These are phyloP conservation scores for Eueides isabella DNA, from an alignment of 1,140 invertebrate genomes.

Conservation along the genomic window DNA sequence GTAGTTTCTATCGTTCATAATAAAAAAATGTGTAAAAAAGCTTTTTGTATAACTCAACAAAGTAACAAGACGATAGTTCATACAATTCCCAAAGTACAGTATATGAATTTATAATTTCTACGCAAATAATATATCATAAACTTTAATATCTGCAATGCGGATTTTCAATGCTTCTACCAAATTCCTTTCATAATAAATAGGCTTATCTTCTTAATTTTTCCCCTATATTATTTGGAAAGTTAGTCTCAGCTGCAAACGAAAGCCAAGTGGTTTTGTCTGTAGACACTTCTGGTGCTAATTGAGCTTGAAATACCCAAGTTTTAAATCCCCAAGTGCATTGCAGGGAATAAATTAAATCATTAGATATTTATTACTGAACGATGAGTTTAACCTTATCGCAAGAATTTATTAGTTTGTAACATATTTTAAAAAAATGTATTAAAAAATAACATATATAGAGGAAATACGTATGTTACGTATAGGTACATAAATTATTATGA, in stretches of 20 bases:
- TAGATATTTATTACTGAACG: background rate
- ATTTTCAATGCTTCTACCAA: conserved; percentile 24
- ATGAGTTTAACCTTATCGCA: background rate
- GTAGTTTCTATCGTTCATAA: too few species aligned
- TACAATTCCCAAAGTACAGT: background rate
- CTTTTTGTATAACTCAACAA: background rate
- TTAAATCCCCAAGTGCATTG: background rate
- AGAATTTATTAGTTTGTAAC: background rate
- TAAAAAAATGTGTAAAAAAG: background rate
- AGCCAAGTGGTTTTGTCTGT: conserved; percentile 9
- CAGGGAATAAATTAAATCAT: conserved; percentile 4
- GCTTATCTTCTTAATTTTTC: background rate
- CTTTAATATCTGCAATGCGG: conserved; percentile 35
- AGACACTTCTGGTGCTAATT: conserved; percentile 22
- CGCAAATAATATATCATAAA: conserved; percentile 13
- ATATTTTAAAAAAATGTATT: too few species aligned
- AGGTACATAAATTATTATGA: too few species aligned
- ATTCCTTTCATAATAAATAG: conserved; percentile 35
- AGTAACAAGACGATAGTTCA: conserved; percentile 1
- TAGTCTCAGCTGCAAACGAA: conserved; percentile 26
- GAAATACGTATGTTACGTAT: too few species aligned
- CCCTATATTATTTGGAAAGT: conserved; percentile 22
- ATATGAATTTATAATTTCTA: conserved; percentile 4
- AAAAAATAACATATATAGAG: too few species aligned
- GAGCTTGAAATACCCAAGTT: conserved; percentile 16